Conservation (phyloP, 2,888 invertebrate genomes). For the Zelleria hepariella region DNA sequence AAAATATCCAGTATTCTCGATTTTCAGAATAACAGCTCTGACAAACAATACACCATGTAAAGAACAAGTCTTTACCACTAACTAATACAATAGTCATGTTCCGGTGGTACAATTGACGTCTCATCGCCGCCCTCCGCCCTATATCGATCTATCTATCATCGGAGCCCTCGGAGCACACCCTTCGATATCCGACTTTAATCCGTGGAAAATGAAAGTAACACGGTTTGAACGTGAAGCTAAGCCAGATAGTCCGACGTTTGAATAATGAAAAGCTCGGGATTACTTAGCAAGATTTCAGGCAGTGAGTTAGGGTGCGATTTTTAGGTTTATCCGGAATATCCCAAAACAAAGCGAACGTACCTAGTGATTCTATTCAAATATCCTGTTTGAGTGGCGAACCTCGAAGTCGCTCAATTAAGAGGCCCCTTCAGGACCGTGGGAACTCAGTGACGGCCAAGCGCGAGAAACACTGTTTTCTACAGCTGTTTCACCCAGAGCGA, state of each 20-base stretch:
- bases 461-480: no score
- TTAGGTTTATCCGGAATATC: no score
- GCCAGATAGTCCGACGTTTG: not conserved
- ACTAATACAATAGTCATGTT: constrained; percentile 6
- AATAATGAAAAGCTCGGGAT: constrained; percentile 15
- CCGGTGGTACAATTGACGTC: constrained; percentile 9
- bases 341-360: no score
- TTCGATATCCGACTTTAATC: not conserved
- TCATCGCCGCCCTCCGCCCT: constrained; percentile 11
- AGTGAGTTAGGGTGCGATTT: no score
- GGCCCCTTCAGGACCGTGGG: no score
- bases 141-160: constrained; percentile 17
- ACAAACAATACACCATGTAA: not conserved
- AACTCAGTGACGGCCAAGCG: no score
- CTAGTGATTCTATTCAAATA: no score
- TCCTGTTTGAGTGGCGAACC: no score
- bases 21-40: no score
- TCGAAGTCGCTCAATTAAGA: no score
- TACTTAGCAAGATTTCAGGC: constrained; percentile 19
- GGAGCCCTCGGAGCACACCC: not conserved
- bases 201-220: not conserved
- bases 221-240: not conserved
- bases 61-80: not conserved
- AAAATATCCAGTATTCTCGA: no score
- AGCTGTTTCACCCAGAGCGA: no score